A percentile compares a stretch with the other conserved stretches of the same genome.
Evolutionary conservation across 1,140 invertebrate genomes (phyloP).

Genomic region (Bombus terrestris): DNA sequence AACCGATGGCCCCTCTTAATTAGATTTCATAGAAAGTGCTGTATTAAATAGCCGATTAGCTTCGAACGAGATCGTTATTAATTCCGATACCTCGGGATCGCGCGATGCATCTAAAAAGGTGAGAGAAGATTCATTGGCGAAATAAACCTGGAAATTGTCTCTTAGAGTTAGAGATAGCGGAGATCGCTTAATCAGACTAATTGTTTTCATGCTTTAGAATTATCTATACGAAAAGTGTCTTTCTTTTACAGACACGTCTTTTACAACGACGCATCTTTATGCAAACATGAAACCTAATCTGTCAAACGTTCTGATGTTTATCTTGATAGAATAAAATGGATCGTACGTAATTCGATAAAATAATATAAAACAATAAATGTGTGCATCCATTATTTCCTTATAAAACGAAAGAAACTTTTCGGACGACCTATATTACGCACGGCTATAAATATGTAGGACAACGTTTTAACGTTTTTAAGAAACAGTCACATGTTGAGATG

Average conservation of each 20-base stretch:
- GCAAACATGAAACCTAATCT: too few species aligned
- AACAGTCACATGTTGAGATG: too few species aligned
- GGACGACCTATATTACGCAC: too few species aligned
- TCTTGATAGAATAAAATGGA: too few species aligned
- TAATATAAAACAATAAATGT: too few species aligned
- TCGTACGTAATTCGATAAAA: too few species aligned
- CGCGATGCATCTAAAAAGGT: neutral
- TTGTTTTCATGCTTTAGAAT: neutral
- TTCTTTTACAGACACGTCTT: neutral
- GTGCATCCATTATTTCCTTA: too few species aligned
- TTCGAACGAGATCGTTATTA: conserved; percentile 18
- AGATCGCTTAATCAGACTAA: neutral
- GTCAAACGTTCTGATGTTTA: too few species aligned
- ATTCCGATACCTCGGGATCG: conserved; percentile 12
- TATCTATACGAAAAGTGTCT: neutral
- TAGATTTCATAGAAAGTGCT: conserved; percentile 45
- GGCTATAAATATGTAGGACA: too few species aligned
- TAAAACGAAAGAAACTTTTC: too few species aligned
- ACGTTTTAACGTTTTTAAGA: too few species aligned
- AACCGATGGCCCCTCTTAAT: conserved; percentile 64
- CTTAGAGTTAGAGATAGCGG: rapidly evolving
- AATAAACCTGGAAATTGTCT: neutral
- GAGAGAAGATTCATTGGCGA: neutral
- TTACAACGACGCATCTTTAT: too few species aligned
- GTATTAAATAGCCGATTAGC: conserved; percentile 16